These are phyloP conservation scores for Cherax destructor DNA, from an alignment of 1,140 invertebrate genomes.

Conservation along the genomic window DNA sequence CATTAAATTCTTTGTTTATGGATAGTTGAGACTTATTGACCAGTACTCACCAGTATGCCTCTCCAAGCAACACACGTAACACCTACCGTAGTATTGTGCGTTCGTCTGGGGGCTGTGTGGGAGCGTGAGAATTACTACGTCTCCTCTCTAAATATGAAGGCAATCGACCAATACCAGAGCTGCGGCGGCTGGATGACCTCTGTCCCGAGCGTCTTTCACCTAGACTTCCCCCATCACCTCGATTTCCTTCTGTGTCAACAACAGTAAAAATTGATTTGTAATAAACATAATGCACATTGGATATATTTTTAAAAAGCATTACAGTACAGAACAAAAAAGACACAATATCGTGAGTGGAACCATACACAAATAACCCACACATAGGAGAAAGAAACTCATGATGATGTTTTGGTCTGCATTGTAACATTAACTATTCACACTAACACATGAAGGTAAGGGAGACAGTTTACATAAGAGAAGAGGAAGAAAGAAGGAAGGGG, in stretches of 20 bases:
- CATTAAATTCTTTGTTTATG: background rate
- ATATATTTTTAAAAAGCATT: no score
- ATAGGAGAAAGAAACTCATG: no score
- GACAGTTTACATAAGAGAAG: no score
- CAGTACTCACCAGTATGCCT: background rate
- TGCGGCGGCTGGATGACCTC: slow-evolving; percentile 34
- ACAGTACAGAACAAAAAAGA: no score
- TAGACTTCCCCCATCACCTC: slow-evolving; percentile 24
- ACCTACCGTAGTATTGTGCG: slow-evolving; percentile 62
- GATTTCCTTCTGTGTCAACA: slow-evolving; percentile 25
- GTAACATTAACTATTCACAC: no score
- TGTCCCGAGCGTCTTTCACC: slow-evolving; percentile 42
- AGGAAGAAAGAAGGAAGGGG: no score
- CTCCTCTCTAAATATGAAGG: slow-evolving; percentile 58
- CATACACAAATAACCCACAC: no score
- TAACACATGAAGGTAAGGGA: no score
- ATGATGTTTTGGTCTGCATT: no score
- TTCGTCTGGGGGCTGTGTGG: slow-evolving; percentile 65
- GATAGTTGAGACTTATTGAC: background rate
- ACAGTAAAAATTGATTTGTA: background rate
- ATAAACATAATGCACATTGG: no score
- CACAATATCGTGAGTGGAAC: no score
- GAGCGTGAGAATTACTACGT: slow-evolving; percentile 60
- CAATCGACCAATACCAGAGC: slow-evolving; percentile 15
- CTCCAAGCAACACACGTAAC: background rate